Base-by-base conservation (phyloP, 53 echinoderm and acorn worm species). In the Patiria pectinifera region DNA sequence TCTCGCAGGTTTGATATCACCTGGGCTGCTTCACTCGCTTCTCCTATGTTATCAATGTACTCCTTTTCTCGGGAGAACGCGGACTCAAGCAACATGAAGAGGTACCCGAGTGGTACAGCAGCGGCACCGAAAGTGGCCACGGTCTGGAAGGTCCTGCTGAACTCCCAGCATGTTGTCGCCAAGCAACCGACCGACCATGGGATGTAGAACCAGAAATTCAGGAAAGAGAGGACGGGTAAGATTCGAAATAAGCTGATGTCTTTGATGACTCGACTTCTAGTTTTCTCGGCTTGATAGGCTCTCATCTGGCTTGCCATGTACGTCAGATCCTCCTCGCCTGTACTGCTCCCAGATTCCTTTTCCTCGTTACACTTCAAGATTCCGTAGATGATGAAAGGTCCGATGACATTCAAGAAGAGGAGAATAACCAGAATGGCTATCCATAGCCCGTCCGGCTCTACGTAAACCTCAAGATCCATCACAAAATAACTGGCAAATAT, bases 361-460 rank as follows among this genome's bases (percentile, higher is more conserved):
- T 61, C 45, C 61, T 88, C 78, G 58, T 88, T 78, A n/a, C 78
- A 88, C 18, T 4, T 35, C 35, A 35, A 35, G 35, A 35, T 35
- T 35, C 25, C 46, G 88, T 88, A 88, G 61, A 88, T 7, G 78
- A 78, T 26, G 62, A 77, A 88, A 13, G 88, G 88, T 18, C 61
- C 76, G 35, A 87, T 25, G 19, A 75, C 25, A 48, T 10, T 53
- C 14, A 76, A 23, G 59, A 48, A n/a, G 16, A 76, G 2, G 76
- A 58, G 47, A 6, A 76, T 2, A 47, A 58, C 87, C 16, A 87
- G 26, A 25, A 48, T 76, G 87, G 75, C 48, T n/a, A 87, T 87
- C 76, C 87, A 87, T 4, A 87, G 59, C 58, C 87, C 43, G 16
- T 48, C 4, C 44, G 87, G 87, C 59, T 87, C 87, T 69, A 8